Base-by-base conservation (phyloP, 2,888 invertebrate genomes). In the Junonia oenone region DNA sequence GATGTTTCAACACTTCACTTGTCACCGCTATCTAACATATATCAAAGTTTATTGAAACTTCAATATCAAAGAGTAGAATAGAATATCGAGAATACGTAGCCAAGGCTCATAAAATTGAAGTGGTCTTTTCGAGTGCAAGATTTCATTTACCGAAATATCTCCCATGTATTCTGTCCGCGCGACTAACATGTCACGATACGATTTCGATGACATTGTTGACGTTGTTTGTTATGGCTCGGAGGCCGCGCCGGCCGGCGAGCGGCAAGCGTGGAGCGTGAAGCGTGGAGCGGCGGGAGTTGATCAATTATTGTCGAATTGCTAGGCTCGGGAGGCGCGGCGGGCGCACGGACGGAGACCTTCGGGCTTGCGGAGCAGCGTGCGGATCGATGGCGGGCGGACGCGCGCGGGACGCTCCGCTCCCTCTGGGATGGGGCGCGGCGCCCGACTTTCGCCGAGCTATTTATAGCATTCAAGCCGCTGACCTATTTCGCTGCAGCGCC, bases 401-500 rank as follows among this genome's bases (percentile, higher is more conserved):
- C 61, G 65, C 59, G 66, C 65, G 63, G 64, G 65, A 62, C 64
- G 63, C 69, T 69, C 68, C 72, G 63, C 75, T 71, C 78, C 76
- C 78, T 69, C 65, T 68, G 84, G 81, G 75, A 79, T 76, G 83
- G 81, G 86, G 83, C 71, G 78, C 78, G 84, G 81, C 83, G 86
- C 83, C 86, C 86, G 85, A 87, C 88, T 88, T 88, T 87, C 84
- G 76, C 85, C 85, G 78, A 83, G 89, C 90, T 90, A 90, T 90
- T 89, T 88, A 88, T 89, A 90, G 87, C 83, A 83, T 83, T 84
- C 81, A 86, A 87, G 88, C 89, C 87, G 88, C 88, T 89, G 90
- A 90, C 90, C 89, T 86, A 90, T 87, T 88, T 90, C 78, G 81
- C 83, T 87, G 89, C 87, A 87, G 83, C 81, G 78, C 82, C 81